Evolutionary conservation across 1,140 invertebrate genomes (phyloP).

Genomic region (Drosophila saltans): DNA sequence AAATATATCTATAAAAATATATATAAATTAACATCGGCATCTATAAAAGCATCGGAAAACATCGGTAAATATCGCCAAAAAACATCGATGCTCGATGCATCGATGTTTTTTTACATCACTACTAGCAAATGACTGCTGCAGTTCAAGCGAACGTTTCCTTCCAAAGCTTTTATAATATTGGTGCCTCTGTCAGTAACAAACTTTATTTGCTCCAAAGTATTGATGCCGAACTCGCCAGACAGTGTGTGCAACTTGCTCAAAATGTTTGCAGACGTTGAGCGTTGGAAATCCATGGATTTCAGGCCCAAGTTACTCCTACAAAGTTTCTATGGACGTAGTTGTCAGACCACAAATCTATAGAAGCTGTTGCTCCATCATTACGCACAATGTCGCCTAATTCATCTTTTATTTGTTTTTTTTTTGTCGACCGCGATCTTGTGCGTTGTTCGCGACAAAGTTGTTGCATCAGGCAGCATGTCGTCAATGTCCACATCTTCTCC

Average conservation of each 20-base stretch:
- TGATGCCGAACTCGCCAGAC: constrained; percentile 13
- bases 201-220: constrained; percentile 24
- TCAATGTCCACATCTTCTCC: constrained; percentile 23
- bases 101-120: too few relatives aligned
- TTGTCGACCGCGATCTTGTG: constrained; percentile 17
- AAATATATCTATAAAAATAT: too few relatives aligned
- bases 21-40: too few relatives aligned
- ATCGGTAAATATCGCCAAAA: too few relatives aligned
- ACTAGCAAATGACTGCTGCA: too few relatives aligned
- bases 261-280: constrained; percentile 16
- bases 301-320: constrained; percentile 24
- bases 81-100: too few relatives aligned
- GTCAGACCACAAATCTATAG: not conserved
- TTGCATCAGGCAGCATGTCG: constrained; percentile 32
- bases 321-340: constrained; percentile 22
- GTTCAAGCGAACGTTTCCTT: not conserved
- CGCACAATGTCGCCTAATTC: constrained; percentile 22
- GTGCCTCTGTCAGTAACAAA: constrained; percentile 33
- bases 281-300: constrained; percentile 28
- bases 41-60: too few relatives aligned
- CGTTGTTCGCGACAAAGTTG: constrained; percentile 6
- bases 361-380: constrained; percentile 17
- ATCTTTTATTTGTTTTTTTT: not conserved
- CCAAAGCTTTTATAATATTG: constrained; percentile 24
- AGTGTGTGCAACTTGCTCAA: constrained; percentile 12